Evolutionary conservation across 2,113 vertebrate genomes (phyloP), one percentile per base, ranked within the genome.

Genomic region (Onychostruthus taczanowskii): DNA sequence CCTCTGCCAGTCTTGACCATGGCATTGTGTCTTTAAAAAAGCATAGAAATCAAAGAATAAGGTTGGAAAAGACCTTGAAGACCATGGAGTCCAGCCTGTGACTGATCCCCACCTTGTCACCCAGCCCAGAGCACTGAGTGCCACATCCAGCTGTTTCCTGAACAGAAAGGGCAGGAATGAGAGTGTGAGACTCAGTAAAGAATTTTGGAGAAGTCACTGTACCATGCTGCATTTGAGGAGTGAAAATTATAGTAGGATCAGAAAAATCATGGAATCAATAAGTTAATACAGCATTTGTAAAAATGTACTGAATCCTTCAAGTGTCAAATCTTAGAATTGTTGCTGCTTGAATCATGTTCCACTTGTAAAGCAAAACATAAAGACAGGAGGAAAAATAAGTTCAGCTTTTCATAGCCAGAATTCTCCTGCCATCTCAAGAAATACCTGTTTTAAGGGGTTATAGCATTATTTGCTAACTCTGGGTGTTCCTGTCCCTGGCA

Each of bases 291-390:
- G 56, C 79, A 79, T 56, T 81, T 89, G 55, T 86, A 46, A 81
- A 94, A 68, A 88, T n/a, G 80, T 75, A n/a, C 80, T 87, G 89
- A 95, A 69, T 41, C 69, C 76, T 96, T 61, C 35, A 90, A 72
- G 43, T 93, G 41, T 84, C 74, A 69, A 49, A 90, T 31, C 62
- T 84, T 83, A 87, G 35, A 93, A 56, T 69, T 84, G 27, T 16
- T 83, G 21, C 87, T 94, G 67, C 79, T 81, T 91, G 55, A 89
- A 49, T 96, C 33, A 26, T 33, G 59, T 49, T 95, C 94, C 87
- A 89, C 68, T 39, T 39, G 63, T 91, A 89, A 56, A 30, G n/a
- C 55, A 59, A 70, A 67, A 41, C 16, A 1, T 7, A 52, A 15
- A 55, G 74, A 16, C 55, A 79, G 87, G 82, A 87, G 78, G 81